phyloP scores from a whole-genome alignment of 2,797 vertebrate species.

The Lepus townsendii region DNA sequence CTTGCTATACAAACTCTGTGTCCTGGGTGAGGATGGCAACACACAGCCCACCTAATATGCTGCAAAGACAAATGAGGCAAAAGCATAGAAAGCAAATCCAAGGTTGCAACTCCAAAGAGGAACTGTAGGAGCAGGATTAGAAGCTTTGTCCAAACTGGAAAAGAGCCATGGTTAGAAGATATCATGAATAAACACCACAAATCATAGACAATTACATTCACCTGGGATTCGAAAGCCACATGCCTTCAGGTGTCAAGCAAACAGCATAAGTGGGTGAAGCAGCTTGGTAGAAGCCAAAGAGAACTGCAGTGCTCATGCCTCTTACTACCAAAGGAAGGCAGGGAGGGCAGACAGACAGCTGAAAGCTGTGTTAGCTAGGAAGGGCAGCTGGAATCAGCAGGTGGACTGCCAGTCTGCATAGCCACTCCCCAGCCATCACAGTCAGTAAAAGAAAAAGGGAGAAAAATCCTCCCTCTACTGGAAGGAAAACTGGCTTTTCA shows the following conservation, averaged over 20 bases:
- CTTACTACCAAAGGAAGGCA: neutral
- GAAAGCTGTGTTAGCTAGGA: neutral
- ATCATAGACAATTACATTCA: constrained; percentile 33
- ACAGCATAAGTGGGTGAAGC: neutral
- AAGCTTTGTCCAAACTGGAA: constrained; percentile 18
- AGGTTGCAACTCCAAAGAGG: neutral
- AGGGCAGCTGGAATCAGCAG: neutral
- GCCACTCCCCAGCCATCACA: neutral
- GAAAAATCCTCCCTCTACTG: neutral
- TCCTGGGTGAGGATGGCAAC: neutral
- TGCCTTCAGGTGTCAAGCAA: constrained; percentile 5
- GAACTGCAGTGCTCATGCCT: neutral
- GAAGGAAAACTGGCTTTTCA: neutral
- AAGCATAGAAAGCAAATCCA: neutral
- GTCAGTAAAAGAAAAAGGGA: constrained; percentile 15
- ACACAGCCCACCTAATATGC: neutral
- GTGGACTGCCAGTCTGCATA: neutral
- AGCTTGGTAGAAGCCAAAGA: neutral
- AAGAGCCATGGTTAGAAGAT: constrained; percentile 23
- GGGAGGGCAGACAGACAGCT: too few relatives aligned
- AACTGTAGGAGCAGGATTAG: neutral
- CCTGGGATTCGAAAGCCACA: neutral
- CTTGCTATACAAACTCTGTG: neutral
- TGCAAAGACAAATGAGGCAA: neutral
- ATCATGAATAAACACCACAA: constrained; percentile 47